These are phyloP conservation scores for Pygoscelis antarcticus DNA, from an alignment of 2,113 vertebrate species.

Conservation along the genomic window DNA sequence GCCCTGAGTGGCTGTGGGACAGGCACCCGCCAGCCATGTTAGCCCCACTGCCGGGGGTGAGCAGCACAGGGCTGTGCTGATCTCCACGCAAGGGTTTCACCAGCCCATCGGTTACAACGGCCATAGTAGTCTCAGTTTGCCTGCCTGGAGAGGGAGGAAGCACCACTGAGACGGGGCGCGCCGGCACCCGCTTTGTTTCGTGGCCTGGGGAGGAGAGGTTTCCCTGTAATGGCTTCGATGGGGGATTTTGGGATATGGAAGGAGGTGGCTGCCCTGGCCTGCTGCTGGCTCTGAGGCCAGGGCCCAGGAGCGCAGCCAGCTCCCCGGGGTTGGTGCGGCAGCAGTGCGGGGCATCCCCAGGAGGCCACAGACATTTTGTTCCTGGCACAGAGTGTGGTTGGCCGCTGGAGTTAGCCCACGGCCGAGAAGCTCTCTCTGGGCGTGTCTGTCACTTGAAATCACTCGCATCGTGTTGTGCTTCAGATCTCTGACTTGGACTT, in stretches of 20 bases:
- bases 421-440: neutral
- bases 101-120: rapidly evolving
- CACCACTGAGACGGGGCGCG: rapidly evolving
- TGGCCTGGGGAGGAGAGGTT: neutral
- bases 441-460: conserved; percentile 7
- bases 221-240: neutral
- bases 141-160: neutral
- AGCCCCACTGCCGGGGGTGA: neutral
- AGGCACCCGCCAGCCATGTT: rapidly evolving
- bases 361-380: neutral
- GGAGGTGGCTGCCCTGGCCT: rapidly evolving
- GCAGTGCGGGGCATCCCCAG: neutral
- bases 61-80: rapidly evolving
- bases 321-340: neutral
- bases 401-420: neutral
- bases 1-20: neutral
- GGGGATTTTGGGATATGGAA: neutral
- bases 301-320: rapidly evolving
- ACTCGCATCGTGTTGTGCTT: neutral
- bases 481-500: neutral
- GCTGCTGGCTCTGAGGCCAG: neutral
- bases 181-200: neutral
- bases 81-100: neutral
- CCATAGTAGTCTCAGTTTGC: neutral
- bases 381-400: neutral